Conservation (phyloP, 2,113 vertebrate species). For the Globicephala melas region DNA sequence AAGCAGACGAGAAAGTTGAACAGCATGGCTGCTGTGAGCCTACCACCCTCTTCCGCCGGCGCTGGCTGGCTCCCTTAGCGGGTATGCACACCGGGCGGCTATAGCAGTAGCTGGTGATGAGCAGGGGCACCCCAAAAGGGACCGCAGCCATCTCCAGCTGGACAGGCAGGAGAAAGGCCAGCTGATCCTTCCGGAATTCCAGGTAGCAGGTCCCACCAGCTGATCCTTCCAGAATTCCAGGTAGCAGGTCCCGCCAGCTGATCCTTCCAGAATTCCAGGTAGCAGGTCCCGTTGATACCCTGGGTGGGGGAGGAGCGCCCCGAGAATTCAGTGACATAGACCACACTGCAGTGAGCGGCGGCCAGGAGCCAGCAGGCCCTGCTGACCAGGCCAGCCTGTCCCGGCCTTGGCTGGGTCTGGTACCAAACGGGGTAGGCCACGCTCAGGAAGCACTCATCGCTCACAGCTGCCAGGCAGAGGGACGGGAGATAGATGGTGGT, state of each 20-base stretch:
- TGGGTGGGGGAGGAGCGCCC: background rate
- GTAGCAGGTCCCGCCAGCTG: slow-evolving; percentile 86
- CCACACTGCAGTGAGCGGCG: slow-evolving; percentile 54
- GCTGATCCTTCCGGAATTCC: slow-evolving; percentile 81
- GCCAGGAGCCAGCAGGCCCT: slow-evolving; percentile 71
- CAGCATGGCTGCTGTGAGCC: slow-evolving; percentile 84
- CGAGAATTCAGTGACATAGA: slow-evolving; percentile 42
- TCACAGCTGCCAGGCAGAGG: slow-evolving; percentile 74
- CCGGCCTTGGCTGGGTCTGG: slow-evolving; percentile 51
- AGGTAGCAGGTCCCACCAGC: slow-evolving; percentile 84
- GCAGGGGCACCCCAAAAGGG: slow-evolving; percentile 87
- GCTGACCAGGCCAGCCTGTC: slow-evolving; percentile 56
- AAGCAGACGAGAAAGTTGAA: slow-evolving; percentile 88
- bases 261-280: slow-evolving; percentile 79
- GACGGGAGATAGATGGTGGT: slow-evolving; percentile 77
- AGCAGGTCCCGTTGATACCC: slow-evolving; percentile 75
- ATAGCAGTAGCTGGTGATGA: slow-evolving; percentile 79
- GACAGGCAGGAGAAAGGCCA: slow-evolving; percentile 81
- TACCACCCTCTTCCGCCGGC: slow-evolving; percentile 73
- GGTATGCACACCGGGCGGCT: slow-evolving; percentile 72
- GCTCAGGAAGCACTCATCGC: slow-evolving; percentile 76
- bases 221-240: slow-evolving; percentile 81
- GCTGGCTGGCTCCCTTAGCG: slow-evolving; percentile 73
- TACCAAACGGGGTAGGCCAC: slow-evolving; percentile 79
- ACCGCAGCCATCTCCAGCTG: slow-evolving; percentile 87